Evolutionary conservation across 2,113 vertebrate genomes (phyloP).

Genomic region (Platysteira castanea): DNA sequence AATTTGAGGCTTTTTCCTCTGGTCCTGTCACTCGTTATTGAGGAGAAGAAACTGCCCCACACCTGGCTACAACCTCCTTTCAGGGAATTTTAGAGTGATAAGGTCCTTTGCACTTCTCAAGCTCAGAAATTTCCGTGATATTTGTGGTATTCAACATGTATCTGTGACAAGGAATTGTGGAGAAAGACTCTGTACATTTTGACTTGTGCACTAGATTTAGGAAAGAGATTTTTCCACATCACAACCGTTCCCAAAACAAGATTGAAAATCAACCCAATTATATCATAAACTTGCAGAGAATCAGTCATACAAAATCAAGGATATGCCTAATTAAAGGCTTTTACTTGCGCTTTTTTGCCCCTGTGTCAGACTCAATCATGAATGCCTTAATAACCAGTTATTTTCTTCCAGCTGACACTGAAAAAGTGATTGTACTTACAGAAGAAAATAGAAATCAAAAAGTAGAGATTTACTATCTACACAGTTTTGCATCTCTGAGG

Average conservation of each 20-base stretch:
- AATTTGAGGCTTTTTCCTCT: neutral
- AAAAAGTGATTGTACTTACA: neutral
- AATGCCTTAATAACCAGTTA: neutral
- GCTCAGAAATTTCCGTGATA: neutral
- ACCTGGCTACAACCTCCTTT: neutral
- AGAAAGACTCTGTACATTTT: neutral
- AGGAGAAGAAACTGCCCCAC: neutral
- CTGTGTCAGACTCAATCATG: neutral
- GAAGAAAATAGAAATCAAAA: neutral
- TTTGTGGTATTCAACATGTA: neutral
- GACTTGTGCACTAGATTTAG: neutral
- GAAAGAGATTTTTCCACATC: neutral
- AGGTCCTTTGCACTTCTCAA: neutral
- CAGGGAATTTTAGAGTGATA: neutral
- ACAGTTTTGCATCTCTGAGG: too few relatives aligned
- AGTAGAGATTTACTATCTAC: neutral
- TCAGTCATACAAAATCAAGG: neutral
- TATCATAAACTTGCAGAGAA: neutral
- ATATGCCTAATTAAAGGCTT: neutral
- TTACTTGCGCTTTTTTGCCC: neutral
- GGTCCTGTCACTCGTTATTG: neutral
- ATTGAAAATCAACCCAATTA: neutral
- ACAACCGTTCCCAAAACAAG: neutral
- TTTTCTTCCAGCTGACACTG: neutral
- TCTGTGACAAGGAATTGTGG: fast-evolving